Evolutionary conservation across 2,888 invertebrate genomes (phyloP), one percentile per base, ranked within the genome.

Genomic region (Myopa tessellatipennis): DNA sequence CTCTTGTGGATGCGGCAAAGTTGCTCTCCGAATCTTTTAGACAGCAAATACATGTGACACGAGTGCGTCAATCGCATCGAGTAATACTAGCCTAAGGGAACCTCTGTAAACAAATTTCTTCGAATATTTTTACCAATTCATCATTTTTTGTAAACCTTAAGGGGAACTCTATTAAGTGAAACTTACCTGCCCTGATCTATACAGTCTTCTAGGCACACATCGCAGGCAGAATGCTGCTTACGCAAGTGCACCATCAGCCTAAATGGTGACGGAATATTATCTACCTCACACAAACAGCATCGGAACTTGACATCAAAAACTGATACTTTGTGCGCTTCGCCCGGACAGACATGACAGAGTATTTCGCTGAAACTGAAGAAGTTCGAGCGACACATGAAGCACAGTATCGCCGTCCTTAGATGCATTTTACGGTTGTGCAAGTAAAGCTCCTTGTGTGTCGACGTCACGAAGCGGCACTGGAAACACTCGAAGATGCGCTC

Each of bases 351-450:
- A 90, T 96, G 96, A 90, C 96, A 96, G 80, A 96, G 90, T 79
- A 96, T 91, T 88, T 96, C 96, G 90, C 95, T 95, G 89, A 95
- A 96, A 89, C 94, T 95, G 89, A 94, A 95, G 90, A 96, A 96
- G 86, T 94, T 95, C 52, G 93, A 92, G 89, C 95, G 95, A 89
- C 96, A 96, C 96, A 96, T 96, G 82, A 94, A 93, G 90, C 96
- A 96, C 80, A 95, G 89, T 78, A 95, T 91, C 79, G 95, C 93
- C 67, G 95, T 93, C 89, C 95, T 95, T 82, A 95, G 93, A 90
- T 96, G 96, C 92, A 95, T 93, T 90, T 96, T 95, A 76, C 95
- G 92, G 88, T 96, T 96, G 89, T 96, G 96, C 85, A 95, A 90
- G 90, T 95, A 96, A 78, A 96, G 91, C 89, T 96, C 96, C 90